These are phyloP conservation scores for Diarsia dahlii DNA, from an alignment of 2,888 invertebrate species.

Conservation along the genomic window DNA sequence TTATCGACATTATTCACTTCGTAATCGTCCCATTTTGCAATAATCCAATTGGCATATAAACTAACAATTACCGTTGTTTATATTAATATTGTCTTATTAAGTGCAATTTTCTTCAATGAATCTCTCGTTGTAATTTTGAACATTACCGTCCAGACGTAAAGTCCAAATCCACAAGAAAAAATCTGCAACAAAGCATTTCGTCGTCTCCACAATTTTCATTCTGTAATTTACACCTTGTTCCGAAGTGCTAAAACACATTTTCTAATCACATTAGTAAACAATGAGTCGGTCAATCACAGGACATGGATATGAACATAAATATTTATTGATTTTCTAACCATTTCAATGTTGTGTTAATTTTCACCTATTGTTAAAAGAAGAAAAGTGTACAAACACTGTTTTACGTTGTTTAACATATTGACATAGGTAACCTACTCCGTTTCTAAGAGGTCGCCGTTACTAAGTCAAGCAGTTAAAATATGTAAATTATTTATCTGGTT, in stretches of 20 bases:
- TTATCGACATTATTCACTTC: no score
- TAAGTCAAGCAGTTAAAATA: neutral
- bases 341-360: slow-evolving; percentile 41
- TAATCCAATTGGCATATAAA: neutral
- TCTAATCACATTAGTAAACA: slow-evolving; percentile 7
- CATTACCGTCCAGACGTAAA: neutral
- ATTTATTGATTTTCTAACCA: slow-evolving; percentile 58
- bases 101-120: neutral
- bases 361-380: slow-evolving; percentile 52
- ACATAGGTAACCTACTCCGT: slow-evolving; percentile 7
- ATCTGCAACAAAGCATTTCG: neutral
- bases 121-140: neutral
- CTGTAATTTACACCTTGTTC: slow-evolving; percentile 4
- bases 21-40: neutral
- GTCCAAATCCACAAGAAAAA: neutral
- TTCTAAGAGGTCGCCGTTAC: neutral
- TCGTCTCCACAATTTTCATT: neutral
- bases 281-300: slow-evolving; percentile 24
- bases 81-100: neutral
- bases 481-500: neutral
- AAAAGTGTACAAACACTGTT: slow-evolving; percentile 34
- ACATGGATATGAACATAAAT: slow-evolving; percentile 41
- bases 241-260: neutral
- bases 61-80: neutral
- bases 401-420: slow-evolving; percentile 10